A percentile compares a stretch with the other conserved stretches of the same genome.
phyloP scores from a whole-genome alignment of 2,797 vertebrate species.

The Enteromius fasciolatus region DNA sequence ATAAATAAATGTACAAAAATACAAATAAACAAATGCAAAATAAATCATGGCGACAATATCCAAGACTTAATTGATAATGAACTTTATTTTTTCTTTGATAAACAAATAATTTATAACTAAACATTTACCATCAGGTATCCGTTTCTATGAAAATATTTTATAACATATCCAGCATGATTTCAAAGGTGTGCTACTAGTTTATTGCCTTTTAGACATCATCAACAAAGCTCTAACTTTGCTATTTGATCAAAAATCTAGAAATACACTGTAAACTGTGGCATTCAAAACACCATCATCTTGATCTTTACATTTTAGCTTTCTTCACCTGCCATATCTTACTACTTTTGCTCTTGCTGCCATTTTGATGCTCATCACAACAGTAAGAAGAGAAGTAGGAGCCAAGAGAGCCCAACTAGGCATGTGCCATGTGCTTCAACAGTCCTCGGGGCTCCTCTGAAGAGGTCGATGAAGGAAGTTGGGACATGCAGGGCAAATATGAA shows the following conservation, averaged over 20 bases:
- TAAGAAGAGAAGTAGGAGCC: background rate
- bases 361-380: slow-evolving; percentile 3
- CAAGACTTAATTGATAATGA: slow-evolving; percentile 37
- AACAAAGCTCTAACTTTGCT: slow-evolving; percentile 46
- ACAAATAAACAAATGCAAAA: background rate
- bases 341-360: background rate
- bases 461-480: background rate
- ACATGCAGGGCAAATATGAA: slow-evolving; percentile 25
- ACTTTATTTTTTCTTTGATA: slow-evolving; percentile 73
- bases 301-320: background rate
- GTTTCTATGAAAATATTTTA: slow-evolving; percentile 75
- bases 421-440: slow-evolving; percentile 4
- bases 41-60: slow-evolving; percentile 18
- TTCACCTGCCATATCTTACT: background rate
- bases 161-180: slow-evolving; percentile 54
- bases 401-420: background rate
- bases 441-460: background rate
- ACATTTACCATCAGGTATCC: slow-evolving; percentile 68
- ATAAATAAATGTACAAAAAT: background rate
- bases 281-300: slow-evolving; percentile 27
- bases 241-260: slow-evolving; percentile 53
- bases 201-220: slow-evolving; percentile 70
- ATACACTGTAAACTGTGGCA: slow-evolving; percentile 52
- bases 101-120: slow-evolving; percentile 79
- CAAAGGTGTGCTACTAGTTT: slow-evolving; percentile 66